Conservation (phyloP, 2,888 invertebrate genomes). For the Pristionchus fissidentatus region DNA sequence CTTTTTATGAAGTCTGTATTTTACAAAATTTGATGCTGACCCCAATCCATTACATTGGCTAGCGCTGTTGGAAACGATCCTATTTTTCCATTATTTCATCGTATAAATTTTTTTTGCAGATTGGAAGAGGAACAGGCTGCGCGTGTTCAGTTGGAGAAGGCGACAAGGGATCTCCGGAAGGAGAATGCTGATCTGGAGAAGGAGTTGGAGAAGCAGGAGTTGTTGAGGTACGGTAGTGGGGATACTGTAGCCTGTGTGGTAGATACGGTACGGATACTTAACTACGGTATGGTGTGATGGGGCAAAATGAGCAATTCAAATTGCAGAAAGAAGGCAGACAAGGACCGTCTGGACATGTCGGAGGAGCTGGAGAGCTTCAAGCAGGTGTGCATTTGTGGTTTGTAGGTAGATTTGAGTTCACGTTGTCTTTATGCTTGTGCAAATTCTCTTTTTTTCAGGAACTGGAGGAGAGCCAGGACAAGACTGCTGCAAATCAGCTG, state of each 20-base stretch:
- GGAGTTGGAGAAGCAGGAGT: constrained; percentile 94
- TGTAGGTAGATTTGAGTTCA: too few species aligned
- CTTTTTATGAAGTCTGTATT: too few species aligned
- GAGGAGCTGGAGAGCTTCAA: constrained; percentile 70
- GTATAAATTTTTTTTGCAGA: neutral
- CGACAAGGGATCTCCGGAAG: constrained; percentile 89
- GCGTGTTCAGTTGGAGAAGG: constrained; percentile 88
- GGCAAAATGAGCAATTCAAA: neutral
- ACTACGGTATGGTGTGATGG: neutral
- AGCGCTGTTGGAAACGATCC: too few species aligned
- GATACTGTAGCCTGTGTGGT: neutral
- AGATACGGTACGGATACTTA: neutral
- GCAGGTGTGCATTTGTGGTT: constrained; percentile 51
- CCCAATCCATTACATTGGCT: too few species aligned
- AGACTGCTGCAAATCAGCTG: constrained; percentile 96
- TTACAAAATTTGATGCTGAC: too few species aligned
- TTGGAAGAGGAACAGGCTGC: constrained; percentile 47
- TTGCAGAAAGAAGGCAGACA: constrained; percentile 87
- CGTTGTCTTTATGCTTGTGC: neutral
- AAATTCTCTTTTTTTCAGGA: constrained; percentile 50
- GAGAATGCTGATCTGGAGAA: constrained; percentile 93
- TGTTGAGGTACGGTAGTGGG: constrained; percentile 78
- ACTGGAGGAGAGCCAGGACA: constrained; percentile 82
- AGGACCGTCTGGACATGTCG: constrained; percentile 91
- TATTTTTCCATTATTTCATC: too few species aligned